These are phyloP conservation scores for Meta bourneti DNA, from an alignment of 2,888 invertebrate species.

Conservation along the genomic window DNA sequence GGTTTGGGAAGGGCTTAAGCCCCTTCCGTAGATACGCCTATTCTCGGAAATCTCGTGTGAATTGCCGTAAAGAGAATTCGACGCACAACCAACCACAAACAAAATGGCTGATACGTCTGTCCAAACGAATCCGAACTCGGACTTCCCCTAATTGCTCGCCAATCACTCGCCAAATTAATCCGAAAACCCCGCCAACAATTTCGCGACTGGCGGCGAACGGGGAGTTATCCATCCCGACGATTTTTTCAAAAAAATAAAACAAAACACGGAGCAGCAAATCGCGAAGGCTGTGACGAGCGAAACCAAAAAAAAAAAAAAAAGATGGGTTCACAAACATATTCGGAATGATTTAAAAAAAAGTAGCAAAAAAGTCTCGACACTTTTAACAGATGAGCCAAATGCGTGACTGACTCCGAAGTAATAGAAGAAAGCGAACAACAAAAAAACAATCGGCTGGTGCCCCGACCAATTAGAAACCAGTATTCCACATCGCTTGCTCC, in stretches of 20 bases:
- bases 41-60: too few relatives aligned
- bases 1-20: too few relatives aligned
- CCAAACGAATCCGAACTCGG: too few relatives aligned
- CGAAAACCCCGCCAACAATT: background rate
- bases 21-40: too few relatives aligned
- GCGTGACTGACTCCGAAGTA: slow-evolving; percentile 72
- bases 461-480: slow-evolving; percentile 66
- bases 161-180: background rate
- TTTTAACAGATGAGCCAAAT: slow-evolving; percentile 72
- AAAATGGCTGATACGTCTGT: too few relatives aligned
- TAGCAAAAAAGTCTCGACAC: slow-evolving; percentile 41
- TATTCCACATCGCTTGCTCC: slow-evolving; percentile 46
- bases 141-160: background rate
- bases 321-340: background rate
- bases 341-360: background rate
- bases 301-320: too few relatives aligned
- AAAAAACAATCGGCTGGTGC: slow-evolving; percentile 16
- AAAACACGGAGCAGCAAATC: background rate
- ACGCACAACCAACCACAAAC: too few relatives aligned
- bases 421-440: slow-evolving; percentile 52
- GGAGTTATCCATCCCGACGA: slow-evolving; percentile 3
- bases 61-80: too few relatives aligned
- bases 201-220: background rate
- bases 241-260: background rate
- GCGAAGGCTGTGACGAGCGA: background rate